Base-by-base conservation (phyloP, 2,797 vertebrate species). In the Syngnathus acus region DNA sequence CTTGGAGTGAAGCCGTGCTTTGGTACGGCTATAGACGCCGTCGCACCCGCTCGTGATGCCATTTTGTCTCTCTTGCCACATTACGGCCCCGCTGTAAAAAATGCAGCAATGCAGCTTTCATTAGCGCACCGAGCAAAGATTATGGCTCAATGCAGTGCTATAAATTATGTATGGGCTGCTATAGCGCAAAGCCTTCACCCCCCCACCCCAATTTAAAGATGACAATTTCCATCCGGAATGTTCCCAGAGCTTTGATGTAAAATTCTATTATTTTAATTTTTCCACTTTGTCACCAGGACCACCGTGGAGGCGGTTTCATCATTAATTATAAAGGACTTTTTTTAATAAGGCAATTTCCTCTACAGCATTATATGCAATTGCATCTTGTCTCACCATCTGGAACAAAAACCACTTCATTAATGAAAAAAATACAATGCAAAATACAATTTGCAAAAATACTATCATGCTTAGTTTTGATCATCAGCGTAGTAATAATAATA, bases 131-230 rank as follows among this genome's bases (percentile, higher is more conserved):
- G 73, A 78, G 77, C 73, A 83, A 78, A 88, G 82, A 89, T 88
- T 87, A 89, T 74, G 78, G 79, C 85, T 89, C 77, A 75, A 80
- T 83, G 79, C 86, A 78, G 78, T 60, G 66, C 69, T 65, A 85
- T 90, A 85, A 86, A 90, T 90, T 88, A 90, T 90, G 80, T 83
- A 91, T 83, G 76, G 51, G 1, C 17, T 69, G 50, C 82, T 32
- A 32, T 32, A 32, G 78, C 75, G 70, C 82, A 62, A 37, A 68
- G 21, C 42, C 5, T 45, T 53, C 59, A 14, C 7, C 40, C 57
- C 40, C 57, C 38, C 64, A 26, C 43, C 66, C 64, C 38, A 69
- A 63, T 74, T 76, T 9, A 40, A 64, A 53, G 54, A 57, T 43
- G 48, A 51, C 6, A 21, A 39, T 63, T 64, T 71, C 11, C 55